phyloP scores from a whole-genome alignment of 2,797 vertebrate genomes.

The Hypotaenidia philippensis region DNA sequence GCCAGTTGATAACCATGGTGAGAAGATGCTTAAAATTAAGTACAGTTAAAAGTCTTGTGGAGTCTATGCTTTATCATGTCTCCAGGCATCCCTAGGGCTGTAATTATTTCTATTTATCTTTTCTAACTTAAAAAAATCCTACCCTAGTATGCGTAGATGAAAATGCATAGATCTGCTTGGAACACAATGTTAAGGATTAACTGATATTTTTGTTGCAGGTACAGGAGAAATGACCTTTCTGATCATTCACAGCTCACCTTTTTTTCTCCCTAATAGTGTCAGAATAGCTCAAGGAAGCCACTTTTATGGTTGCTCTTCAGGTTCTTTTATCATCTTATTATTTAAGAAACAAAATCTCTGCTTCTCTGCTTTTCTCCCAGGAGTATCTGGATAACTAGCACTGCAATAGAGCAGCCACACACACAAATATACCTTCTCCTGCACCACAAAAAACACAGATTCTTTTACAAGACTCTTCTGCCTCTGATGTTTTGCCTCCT shows the following conservation, averaged over 20 bases:
- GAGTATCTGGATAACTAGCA: background rate
- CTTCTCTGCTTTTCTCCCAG: background rate
- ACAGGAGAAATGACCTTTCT: background rate
- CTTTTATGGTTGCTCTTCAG: background rate
- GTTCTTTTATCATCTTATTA: background rate
- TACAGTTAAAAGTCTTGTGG: background rate
- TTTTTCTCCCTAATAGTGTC: background rate
- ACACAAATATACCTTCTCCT: background rate
- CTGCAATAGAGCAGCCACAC: background rate
- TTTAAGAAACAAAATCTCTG: background rate
- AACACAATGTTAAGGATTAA: background rate
- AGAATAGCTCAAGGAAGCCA: background rate
- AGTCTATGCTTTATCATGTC: background rate
- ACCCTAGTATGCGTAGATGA: background rate
- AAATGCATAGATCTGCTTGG: background rate
- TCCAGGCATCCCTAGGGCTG: background rate
- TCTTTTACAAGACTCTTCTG: background rate
- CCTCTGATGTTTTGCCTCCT: background rate
- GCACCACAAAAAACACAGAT: background rate
- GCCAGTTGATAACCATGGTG: background rate
- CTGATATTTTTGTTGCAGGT: background rate
- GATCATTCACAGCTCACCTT: background rate
- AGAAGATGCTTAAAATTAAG: slow-evolving; percentile 17
- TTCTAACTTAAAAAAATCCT: background rate
- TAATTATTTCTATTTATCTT: background rate